Base-by-base conservation (phyloP, 2,113 vertebrate species). In the Dicentrarchus labrax region DNA sequence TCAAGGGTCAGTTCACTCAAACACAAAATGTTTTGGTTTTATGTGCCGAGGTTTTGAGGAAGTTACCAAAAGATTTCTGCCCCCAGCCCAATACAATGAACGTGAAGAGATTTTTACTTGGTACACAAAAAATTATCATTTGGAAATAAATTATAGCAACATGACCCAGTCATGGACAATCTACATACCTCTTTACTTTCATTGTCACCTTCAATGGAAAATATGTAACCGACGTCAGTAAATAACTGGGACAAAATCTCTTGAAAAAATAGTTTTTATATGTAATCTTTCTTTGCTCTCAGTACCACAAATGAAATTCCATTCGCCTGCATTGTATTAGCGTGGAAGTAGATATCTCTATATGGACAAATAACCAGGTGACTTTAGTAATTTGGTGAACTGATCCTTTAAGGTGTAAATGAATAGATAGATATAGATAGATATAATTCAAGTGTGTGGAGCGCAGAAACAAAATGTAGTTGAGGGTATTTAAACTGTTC, bases 221-320 rank as follows among this genome's bases (percentile, higher is more conserved):
- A 30, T 24, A 30, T 30, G 30, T 30, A 30, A 30, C 30, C 30
- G 30, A 30, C 30, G 2, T 30, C 30, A 30, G 30, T 30, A 30
- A 30, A 30, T 30, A 74, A 74, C 56, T 60, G 43, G 66, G 66
- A 22, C 45, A 61, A 30, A 21, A 70, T 51, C 24, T 77, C 22
- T n/a, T 30, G 5, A 62, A 21, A 62, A 45, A 4, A 72, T 1
- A 6, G 30, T 54, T 21, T 19, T 11, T 13, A 48, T 15, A 21
- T 53, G 21, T n/a, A 7, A 54, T 54, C 17, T 54, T 17, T 38
- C 19, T 22, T 1, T 45, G 6, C 6, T 57, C 67, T 57, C 10
- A 60, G 4, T 2, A 53, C 6, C n/a, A 43, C 6, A 11, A n/a
- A 47, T 2, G 6, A 57, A 22, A 50, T 50, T 57, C 0, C 19